Percentiles rank a stretch among this genome's conserved stretches.
These are phyloP conservation scores for Hyphantria cunea DNA, from an alignment of 1,140 invertebrate species.

Conservation along the genomic window DNA sequence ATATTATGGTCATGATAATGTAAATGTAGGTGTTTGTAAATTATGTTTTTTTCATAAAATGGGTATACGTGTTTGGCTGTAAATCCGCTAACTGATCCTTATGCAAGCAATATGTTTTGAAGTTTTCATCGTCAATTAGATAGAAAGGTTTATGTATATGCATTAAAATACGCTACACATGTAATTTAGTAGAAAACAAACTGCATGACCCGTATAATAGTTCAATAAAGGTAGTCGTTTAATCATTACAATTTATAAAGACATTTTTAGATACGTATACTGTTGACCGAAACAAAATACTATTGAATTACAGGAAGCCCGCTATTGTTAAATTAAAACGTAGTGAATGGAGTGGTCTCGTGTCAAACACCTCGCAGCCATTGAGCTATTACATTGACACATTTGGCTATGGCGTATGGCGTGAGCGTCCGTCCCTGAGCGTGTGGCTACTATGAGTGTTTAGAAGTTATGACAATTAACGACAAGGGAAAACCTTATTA, in stretches of 20 bases:
- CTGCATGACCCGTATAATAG: too few species aligned
- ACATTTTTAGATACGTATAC: neutral
- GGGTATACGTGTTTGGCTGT: too few species aligned
- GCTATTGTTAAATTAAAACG: neutral
- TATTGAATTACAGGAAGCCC: neutral
- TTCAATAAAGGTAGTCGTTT: too few species aligned
- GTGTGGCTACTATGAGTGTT: constrained; percentile 26
- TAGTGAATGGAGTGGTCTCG: neutral
- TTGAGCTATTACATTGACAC: neutral
- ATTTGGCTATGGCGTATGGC: neutral
- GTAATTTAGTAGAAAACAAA: too few species aligned
- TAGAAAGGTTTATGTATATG: too few species aligned
- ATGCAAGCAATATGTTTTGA: too few species aligned
- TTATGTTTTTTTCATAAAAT: too few species aligned
- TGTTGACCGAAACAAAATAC: neutral
- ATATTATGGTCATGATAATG: too few species aligned
- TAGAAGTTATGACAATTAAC: constrained; percentile 48
- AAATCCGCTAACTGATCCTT: too few species aligned
- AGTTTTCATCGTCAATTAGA: too few species aligned
- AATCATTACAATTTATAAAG: neutral
- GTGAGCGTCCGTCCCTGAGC: constrained; percentile 17
- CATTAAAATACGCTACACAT: too few species aligned
- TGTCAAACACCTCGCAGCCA: constrained; percentile 17
- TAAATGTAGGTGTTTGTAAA: too few species aligned
- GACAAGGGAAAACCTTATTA: constrained; percentile 51